Evolutionary conservation across 2,113 vertebrate species (phyloP), one percentile per base, ranked within the genome.

Genomic region (Tragelaphus scriptus): DNA sequence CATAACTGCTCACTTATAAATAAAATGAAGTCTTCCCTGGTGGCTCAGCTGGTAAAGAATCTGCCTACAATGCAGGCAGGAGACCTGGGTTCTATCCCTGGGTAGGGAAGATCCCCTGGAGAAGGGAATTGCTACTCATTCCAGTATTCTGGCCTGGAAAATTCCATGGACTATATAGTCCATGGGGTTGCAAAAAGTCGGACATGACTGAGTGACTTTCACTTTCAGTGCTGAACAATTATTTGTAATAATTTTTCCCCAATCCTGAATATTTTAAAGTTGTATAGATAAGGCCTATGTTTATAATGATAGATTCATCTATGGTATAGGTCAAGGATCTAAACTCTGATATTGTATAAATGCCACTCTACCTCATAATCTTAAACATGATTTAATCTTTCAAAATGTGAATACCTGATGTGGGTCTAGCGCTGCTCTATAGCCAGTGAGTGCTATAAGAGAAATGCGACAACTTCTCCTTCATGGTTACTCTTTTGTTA

Each of bases 161-260:
- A 40, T 75, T 75, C 5, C 19, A 40, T 75, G n/a, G 5, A 40
- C n/a, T 75, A 5, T 71, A 6, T 71, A 40, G 68, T 71, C 68
- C 0, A 1, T 71, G 68, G 10, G n/a, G 5, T 71, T 23, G 68
- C 68, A 40, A 23, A 71, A 23, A 23, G n/a, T 40, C 11, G 0
- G 68, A 25, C n/a, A 75, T 1, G 2, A 40, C n/a, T 75, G 36
- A 25, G 6, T 0, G 2, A 40, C 19, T 75, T 23, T 23, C n/a
- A 40, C 68, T 40, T 75, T 75, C n/a, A 56, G 3, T 77, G 25
- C 28, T 68, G 79, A 58, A 59, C 30, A 77, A 28, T 82, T 84
- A 87, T 1, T 90, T 95, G 19, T n/a, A 84, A 17, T 28, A 21
- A 59, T 58, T 97, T 94, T 2, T 6, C 32, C 26, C 10, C 55